Conservation (phyloP, 2,888 invertebrate species). For the Petrolisthes manimaculis region DNA sequence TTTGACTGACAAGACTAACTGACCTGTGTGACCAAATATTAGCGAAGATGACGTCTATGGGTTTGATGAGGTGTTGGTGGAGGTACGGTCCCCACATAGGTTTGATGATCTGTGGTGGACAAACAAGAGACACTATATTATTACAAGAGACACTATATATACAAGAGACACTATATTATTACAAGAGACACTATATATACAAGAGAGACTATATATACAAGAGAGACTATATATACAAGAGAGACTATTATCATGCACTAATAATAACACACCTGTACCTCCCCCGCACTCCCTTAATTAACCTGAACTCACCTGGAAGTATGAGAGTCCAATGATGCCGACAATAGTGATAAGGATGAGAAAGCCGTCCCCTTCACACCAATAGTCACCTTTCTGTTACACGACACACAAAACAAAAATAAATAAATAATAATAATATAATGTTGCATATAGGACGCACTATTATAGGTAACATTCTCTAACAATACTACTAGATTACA, state of each 20-base stretch:
- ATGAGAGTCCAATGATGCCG: constrained; percentile 76
- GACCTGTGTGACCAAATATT: constrained; percentile 19
- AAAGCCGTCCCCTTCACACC: constrained; percentile 81
- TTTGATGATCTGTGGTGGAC: constrained; percentile 31
- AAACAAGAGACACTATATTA: background rate
- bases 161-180: too few species aligned
- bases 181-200: too few species aligned
- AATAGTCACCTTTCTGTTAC: constrained; percentile 64
- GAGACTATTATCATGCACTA: too few species aligned
- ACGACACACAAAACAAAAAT: background rate
- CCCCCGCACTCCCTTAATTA: too few species aligned
- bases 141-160: background rate
- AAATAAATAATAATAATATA: too few species aligned
- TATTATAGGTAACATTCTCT: background rate
- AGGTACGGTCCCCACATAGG: constrained; percentile 21
- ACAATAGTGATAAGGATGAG: constrained; percentile 77
- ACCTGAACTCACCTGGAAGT: constrained; percentile 72
- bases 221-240: too few species aligned
- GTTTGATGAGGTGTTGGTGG: constrained; percentile 9
- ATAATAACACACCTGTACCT: too few species aligned
- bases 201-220: background rate
- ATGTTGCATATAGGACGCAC: background rate
- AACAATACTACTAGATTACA: background rate
- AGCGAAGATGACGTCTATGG: background rate
- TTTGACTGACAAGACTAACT: background rate